Evolutionary conservation across 1,140 invertebrate genomes (phyloP), one percentile per base, ranked within the genome.

Genomic region (Vanessa atalanta): DNA sequence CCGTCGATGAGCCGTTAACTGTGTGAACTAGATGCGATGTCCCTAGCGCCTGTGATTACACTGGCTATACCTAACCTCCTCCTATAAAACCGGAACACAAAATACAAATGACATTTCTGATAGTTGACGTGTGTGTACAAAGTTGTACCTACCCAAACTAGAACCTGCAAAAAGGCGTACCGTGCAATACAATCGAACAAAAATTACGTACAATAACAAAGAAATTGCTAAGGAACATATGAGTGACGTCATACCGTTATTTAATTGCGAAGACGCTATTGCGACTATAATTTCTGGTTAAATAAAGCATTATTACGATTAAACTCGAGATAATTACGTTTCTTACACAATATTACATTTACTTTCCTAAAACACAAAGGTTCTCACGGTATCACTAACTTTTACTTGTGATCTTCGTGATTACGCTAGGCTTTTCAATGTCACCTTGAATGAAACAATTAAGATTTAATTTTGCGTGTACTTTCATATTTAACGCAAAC

Each of bases 341-440:
- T 70, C 57, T 70, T 70, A 64, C 69, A 64, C 57, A 69, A 69
- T 70, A 70, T 70, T 47, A 55, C 55, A 70, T 57, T 43, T 61
- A 73, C 65, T 73, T 73, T 73, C 72, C 64, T 67, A 63, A 70
- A 67, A 63, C 51, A 69, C 53, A 67, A 67, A 64, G 53, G 53
- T 73, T 67, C 65, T 16, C 51, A 73, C 65, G 65, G 51, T 48
- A 57, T 60, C 47, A 67, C 72, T 4, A 55, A 50, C 69, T 70
- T 70, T 70, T 70, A 70, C 69, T 70, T n/a, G 69, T 63, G 69
- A 70, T 70, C 69, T 70, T 61, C 60, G 69, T 15, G 57, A 70
- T 70, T 70, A 64, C 69, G 51, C 31, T 57, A 23, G 20, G 51
- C 66, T 15, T 69, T 69, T 69, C 66, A 60, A 69, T 69, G 66